These are phyloP conservation scores for Pomatostomus ruficeps DNA, from an alignment of 2,113 vertebrate genomes.

Conservation along the genomic window DNA sequence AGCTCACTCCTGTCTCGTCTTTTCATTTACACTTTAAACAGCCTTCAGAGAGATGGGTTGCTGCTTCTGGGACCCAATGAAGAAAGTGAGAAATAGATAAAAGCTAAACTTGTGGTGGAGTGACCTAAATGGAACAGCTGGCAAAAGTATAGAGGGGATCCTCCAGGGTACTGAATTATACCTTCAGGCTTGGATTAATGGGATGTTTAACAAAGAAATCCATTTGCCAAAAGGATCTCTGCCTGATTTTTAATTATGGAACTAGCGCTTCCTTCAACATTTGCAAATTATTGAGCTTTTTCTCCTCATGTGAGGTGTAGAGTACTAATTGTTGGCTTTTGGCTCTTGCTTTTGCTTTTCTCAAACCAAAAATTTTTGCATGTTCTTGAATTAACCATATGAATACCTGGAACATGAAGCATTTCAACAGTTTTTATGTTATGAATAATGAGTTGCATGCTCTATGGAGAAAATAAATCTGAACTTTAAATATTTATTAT, in stretches of 20 bases:
- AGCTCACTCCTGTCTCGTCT: constrained; percentile 53
- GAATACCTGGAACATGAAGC: not conserved
- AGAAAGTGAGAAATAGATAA: constrained; percentile 62
- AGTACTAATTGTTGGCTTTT: constrained; percentile 6
- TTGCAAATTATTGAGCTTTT: constrained; percentile 33
- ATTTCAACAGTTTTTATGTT: not conserved
- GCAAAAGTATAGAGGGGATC: constrained; percentile 38
- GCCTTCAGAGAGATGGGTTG: constrained; percentile 44
- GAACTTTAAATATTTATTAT: not conserved
- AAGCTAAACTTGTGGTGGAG: constrained; percentile 51
- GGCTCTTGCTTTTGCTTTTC: not conserved
- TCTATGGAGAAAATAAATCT: not conserved
- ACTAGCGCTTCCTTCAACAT: constrained; percentile 2
- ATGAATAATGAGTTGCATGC: not conserved
- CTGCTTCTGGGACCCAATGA: constrained; percentile 30
- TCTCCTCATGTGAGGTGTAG: not conserved
- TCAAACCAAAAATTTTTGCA: not conserved
- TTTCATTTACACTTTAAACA: constrained; percentile 74
- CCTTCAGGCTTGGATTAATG: constrained; percentile 61
- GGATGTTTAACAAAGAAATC: constrained; percentile 68
- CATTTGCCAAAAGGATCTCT: constrained; percentile 62
- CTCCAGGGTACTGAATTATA: constrained; percentile 55
- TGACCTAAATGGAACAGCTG: constrained; percentile 51
- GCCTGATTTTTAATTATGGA: constrained; percentile 64
- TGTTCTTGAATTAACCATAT: not conserved